Percentiles rank a stretch among this genome's conserved stretches.
Evolutionary conservation across 2,888 invertebrate species (phyloP).

Genomic region (Conistra vaccinii): DNA sequence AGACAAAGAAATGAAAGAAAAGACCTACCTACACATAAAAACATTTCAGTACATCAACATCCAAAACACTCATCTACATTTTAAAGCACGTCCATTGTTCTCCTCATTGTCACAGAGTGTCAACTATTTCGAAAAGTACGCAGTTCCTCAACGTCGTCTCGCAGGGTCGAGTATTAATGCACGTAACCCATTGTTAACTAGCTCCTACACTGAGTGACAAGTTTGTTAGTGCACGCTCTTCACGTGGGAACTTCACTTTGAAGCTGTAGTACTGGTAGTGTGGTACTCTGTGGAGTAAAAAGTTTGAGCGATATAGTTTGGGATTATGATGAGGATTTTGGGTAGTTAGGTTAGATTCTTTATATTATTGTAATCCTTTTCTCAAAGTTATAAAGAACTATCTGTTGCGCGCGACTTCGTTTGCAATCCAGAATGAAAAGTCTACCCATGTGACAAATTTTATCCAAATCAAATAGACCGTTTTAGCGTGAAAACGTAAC

Average conservation of each 20-base stretch:
- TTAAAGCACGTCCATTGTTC: conserved; percentile 9
- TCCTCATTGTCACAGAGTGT: conserved; percentile 37
- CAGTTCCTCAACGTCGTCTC: conserved; percentile 25
- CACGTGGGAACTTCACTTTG: conserved; percentile 63
- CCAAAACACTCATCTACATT: conserved; percentile 1
- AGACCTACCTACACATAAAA: too few species aligned
- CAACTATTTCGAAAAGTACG: conserved; percentile 51
- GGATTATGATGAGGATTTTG: conserved; percentile 15
- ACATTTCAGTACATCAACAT: conserved; percentile 1
- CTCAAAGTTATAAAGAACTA: neutral
- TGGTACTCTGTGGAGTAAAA: conserved; percentile 34
- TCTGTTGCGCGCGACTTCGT: too few species aligned
- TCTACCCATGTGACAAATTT: too few species aligned
- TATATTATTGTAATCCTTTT: neutral
- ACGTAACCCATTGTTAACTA: conserved; percentile 72
- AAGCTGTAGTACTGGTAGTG: conserved; percentile 37
- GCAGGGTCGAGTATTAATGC: conserved; percentile 66
- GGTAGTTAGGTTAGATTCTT: neutral
- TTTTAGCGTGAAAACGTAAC: too few species aligned
- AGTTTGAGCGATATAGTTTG: conserved; percentile 31
- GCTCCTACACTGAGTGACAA: conserved; percentile 72
- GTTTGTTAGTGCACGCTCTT: conserved; percentile 75
- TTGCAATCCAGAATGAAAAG: too few species aligned
- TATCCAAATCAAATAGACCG: too few species aligned
- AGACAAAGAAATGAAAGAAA: neutral